Conservation (phyloP, 2,797 vertebrate genomes). For the Pseudotriccus pelzelni region DNA sequence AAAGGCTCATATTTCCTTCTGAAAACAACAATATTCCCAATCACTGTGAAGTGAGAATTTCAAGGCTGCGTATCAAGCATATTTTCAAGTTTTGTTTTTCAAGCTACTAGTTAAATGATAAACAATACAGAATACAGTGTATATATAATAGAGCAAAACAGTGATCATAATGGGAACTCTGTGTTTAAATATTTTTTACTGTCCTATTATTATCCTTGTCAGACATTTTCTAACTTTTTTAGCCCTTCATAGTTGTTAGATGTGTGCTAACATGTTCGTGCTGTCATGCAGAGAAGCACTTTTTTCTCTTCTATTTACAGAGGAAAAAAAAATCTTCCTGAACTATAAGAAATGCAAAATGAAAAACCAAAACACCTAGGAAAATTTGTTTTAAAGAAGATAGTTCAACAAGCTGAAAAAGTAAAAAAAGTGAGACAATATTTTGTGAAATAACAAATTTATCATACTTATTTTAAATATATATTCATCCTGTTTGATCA, state of each 20-base stretch:
- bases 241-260: not conserved
- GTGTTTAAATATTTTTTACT: not conserved
- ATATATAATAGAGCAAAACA: not conserved
- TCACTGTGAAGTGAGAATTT: not conserved
- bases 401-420: not conserved
- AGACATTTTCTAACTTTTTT: constrained; percentile 1
- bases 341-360: not conserved
- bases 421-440: not conserved
- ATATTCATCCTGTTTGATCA: not conserved
- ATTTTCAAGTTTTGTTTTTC: constrained; percentile 21
- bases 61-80: not conserved
- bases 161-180: not conserved
- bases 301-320: not conserved
- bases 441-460: not conserved
- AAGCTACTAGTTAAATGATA: not conserved
- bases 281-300: not conserved
- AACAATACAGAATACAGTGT: not conserved
- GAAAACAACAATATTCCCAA: not conserved
- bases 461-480: not conserved
- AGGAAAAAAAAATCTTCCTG: not conserved
- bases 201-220: not conserved
- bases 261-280: not conserved
- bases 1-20: not conserved
- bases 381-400: not conserved
- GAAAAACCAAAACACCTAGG: not conserved